Percentiles rank a stretch among this genome's conserved stretches.
phyloP scores from a whole-genome alignment of 92 coral and sea anemone genomes.

The Scolanthus callimorphus region DNA sequence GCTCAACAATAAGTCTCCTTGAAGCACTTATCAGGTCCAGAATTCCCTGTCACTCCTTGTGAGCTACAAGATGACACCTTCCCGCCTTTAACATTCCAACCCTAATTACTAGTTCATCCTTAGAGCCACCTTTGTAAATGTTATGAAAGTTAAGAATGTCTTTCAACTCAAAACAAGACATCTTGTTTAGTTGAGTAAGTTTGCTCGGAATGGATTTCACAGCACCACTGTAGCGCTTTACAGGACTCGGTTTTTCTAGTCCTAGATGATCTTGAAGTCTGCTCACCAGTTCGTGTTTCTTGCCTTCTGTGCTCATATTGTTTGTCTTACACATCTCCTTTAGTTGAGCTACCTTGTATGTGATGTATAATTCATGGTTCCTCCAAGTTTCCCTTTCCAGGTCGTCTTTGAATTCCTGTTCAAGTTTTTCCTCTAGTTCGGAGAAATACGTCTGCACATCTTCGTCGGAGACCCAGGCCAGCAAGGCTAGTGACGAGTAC shows the following conservation, averaged over 20 bases:
- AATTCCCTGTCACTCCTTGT: background rate
- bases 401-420: conserved; percentile 22
- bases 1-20: background rate
- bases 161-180: background rate
- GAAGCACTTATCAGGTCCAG: background rate
- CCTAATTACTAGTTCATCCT: conserved; percentile 11
- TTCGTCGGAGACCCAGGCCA: conserved; percentile 24
- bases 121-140: background rate
- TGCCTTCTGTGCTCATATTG: background rate
- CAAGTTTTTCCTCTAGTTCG: conserved; percentile 20
- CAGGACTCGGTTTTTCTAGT: background rate
- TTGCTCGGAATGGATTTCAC: background rate
- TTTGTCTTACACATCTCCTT: conserved; percentile 14
- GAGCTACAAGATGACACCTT: background rate
- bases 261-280: background rate
- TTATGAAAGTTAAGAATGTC: background rate
- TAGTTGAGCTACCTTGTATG: conserved; percentile 16
- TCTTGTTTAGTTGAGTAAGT: background rate
- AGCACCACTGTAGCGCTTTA: background rate
- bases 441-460: conserved; percentile 10
- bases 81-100: conserved; percentile 23
- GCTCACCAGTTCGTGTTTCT: background rate
- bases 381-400: conserved; percentile 34
- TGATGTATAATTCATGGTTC: conserved; percentile 25
- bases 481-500: conserved; percentile 7